phyloP scores from a whole-genome alignment of 2,113 vertebrate species.

The Monopterus albus region DNA sequence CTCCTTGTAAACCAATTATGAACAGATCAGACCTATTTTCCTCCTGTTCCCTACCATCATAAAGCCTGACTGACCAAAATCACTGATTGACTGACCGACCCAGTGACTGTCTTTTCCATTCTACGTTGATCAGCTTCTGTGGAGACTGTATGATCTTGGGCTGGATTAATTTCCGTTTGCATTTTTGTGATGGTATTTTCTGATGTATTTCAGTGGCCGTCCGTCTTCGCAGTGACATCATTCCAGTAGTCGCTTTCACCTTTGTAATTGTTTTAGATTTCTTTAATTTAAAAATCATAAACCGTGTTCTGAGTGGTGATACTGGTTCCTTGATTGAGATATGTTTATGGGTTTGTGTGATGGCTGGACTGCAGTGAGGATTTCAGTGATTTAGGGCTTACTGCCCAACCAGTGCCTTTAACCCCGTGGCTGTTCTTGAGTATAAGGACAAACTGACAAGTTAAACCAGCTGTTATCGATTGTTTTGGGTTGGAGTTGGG shows the following conservation, averaged over 20 bases:
- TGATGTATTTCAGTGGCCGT: slow-evolving; percentile 31
- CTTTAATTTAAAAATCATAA: slow-evolving; percentile 9
- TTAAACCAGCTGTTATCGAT: neutral
- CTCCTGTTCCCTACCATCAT: slow-evolving; percentile 24
- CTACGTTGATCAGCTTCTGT: slow-evolving; percentile 44
- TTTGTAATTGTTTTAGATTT: slow-evolving; percentile 26
- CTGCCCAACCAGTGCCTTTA: slow-evolving; percentile 33
- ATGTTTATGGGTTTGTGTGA: slow-evolving; percentile 14
- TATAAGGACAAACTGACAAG: neutral
- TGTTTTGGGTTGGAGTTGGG: neutral
- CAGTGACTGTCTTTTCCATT: slow-evolving; percentile 31
- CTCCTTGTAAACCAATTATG: slow-evolving; percentile 53
- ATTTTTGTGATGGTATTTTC: slow-evolving; percentile 49
- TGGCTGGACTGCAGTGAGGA: slow-evolving; percentile 20
- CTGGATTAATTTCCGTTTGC: slow-evolving; percentile 41
- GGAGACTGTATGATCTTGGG: slow-evolving; percentile 42
- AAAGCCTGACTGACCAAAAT: slow-evolving; percentile 47
- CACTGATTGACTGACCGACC: slow-evolving; percentile 37
- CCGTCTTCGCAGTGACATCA: slow-evolving; percentile 45
- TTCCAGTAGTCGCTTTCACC: slow-evolving; percentile 25
- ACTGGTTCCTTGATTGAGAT: slow-evolving; percentile 26
- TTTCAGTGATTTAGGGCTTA: slow-evolving; percentile 20
- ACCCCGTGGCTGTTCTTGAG: slow-evolving; percentile 42
- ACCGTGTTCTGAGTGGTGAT: slow-evolving; percentile 13
- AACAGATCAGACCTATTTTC: slow-evolving; percentile 52